Conservation (phyloP, 2,797 vertebrate species). For the Pseudochirops cupreus region DNA sequence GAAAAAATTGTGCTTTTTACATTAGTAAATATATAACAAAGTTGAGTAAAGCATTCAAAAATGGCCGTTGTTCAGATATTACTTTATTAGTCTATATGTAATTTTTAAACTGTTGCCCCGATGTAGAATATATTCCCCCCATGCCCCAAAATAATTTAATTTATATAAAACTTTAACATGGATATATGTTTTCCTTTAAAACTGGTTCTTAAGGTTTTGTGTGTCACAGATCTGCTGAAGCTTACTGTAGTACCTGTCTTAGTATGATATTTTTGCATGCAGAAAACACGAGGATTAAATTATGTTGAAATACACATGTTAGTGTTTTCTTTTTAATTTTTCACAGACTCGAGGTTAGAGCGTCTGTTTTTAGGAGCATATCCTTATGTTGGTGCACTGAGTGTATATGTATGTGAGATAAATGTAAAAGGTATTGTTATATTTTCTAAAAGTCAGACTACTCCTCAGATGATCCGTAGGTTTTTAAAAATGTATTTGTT, state of each 20-base stretch:
- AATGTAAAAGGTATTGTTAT: background rate
- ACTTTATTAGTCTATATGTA: background rate
- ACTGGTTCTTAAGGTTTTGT: background rate
- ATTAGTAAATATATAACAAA: background rate
- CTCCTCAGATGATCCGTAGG: slow-evolving; percentile 8
- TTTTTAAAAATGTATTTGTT: background rate
- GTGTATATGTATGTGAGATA: background rate
- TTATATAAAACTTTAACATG: background rate
- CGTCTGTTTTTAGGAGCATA: background rate
- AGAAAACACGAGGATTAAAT: background rate
- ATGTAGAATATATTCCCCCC: background rate
- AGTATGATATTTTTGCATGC: background rate
- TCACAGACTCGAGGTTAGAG: background rate
- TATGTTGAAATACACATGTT: background rate
- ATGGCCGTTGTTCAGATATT: background rate
- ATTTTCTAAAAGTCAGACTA: background rate
- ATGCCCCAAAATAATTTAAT: background rate
- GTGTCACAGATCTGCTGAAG: background rate
- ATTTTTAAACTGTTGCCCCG: background rate
- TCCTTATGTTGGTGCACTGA: background rate
- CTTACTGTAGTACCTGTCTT: background rate
- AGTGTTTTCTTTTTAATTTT: background rate
- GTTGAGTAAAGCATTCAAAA: background rate
- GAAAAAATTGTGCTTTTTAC: background rate
- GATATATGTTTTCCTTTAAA: background rate